These are phyloP conservation scores for Cyphomyrmex costatus DNA, from an alignment of 1,140 invertebrate species.

Conservation along the genomic window DNA sequence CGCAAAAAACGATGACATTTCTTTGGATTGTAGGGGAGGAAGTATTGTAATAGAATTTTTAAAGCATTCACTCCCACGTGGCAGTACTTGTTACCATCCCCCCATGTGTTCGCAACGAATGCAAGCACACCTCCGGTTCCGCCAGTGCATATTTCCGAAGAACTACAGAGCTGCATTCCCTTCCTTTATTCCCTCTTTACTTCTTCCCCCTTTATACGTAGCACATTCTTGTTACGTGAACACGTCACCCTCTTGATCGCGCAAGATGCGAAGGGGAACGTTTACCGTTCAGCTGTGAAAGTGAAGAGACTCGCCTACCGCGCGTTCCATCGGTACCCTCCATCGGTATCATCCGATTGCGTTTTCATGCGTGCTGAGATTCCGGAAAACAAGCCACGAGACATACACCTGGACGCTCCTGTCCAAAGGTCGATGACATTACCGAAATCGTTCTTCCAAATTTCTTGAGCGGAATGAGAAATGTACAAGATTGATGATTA, in stretches of 20 bases:
- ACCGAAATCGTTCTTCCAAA: background rate
- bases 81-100: conserved; percentile 61
- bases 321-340: conserved; percentile 32
- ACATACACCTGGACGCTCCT: conserved; percentile 50
- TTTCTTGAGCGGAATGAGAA: background rate
- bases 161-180: conserved; percentile 37
- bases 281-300: conserved; percentile 49
- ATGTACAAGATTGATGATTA: conserved; percentile 1
- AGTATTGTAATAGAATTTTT: conserved; percentile 72
- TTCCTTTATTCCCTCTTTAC: background rate
- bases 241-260: conserved; percentile 46
- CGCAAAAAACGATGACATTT: conserved; percentile 72
- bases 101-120: conserved; percentile 56
- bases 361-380: conserved; percentile 55
- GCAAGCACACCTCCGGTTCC: conserved; percentile 64
- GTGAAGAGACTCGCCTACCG: conserved; percentile 17
- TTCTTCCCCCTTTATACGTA: conserved; percentile 28
- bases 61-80: conserved; percentile 74
- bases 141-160: conserved; percentile 52
- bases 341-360: conserved; percentile 42
- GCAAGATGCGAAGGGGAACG: conserved; percentile 42
- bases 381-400: conserved; percentile 39
- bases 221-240: conserved; percentile 67
- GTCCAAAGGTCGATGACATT: conserved; percentile 58
- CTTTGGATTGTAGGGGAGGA: conserved; percentile 67